Conservation (phyloP, 2,113 vertebrate species). For the Cochlearius cochlearius region DNA sequence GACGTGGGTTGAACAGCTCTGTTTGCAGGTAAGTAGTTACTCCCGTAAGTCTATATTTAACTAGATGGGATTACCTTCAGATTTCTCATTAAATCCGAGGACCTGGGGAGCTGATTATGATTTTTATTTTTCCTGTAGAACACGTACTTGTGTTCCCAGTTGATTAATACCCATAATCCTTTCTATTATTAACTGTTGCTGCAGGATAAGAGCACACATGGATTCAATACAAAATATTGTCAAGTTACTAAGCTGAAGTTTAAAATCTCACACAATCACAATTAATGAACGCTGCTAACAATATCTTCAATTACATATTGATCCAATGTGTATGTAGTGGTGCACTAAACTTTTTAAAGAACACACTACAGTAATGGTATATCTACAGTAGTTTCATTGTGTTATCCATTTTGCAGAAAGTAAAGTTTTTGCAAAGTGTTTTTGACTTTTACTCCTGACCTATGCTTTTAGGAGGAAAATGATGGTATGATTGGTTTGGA, state of each 20-base stretch:
- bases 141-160: not conserved
- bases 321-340: not conserved
- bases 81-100: conserved; percentile 3
- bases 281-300: not conserved
- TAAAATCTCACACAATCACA: not conserved
- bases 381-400: not conserved
- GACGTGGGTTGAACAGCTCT: not conserved
- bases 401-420: not conserved
- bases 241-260: not conserved
- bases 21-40: not conserved
- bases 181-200: conserved; percentile 40
- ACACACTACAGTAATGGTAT: not conserved
- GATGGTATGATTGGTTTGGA: not conserved
- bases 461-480: not conserved
- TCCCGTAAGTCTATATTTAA: not conserved
- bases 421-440: not conserved
- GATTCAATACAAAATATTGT: not conserved
- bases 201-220: not conserved
- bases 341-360: not conserved
- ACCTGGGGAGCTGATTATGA: not conserved
- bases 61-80: not conserved
- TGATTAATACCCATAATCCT: conserved; percentile 31
- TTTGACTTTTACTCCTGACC: not conserved
- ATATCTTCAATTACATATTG: not conserved
- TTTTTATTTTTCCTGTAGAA: conserved; percentile 29